Evolutionary conservation across 2,113 vertebrate genomes (phyloP).

Genomic region (Tonatia bakeri): DNA sequence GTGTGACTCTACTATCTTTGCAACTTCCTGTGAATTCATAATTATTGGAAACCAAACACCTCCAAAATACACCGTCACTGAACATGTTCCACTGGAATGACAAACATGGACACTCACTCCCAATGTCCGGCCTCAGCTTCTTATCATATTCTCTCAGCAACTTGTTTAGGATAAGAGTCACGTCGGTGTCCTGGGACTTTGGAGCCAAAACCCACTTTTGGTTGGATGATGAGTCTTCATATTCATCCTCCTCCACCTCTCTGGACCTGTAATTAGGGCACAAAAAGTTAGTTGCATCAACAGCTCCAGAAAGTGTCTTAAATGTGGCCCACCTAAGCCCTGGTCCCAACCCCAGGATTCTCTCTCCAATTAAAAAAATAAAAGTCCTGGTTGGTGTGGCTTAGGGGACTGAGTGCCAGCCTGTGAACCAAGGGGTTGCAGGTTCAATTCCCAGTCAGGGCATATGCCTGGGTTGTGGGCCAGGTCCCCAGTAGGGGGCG

Average conservation of each 20-base stretch:
- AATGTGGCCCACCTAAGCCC: neutral
- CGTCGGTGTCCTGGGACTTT: constrained; percentile 89
- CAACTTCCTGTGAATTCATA: neutral
- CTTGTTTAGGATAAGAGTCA: constrained; percentile 94
- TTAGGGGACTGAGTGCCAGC: too few species aligned
- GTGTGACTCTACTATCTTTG: neutral
- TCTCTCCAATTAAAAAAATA: neutral
- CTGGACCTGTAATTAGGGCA: constrained; percentile 81
- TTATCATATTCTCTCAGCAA: constrained; percentile 94
- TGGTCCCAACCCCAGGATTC: neutral
- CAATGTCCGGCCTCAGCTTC: constrained; percentile 95
- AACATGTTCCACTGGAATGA: neutral
- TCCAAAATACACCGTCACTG: too few species aligned
- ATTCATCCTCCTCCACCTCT: constrained; percentile 88
- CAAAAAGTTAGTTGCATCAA: neutral
- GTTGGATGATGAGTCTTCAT: constrained; percentile 90
- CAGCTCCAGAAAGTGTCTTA: neutral
- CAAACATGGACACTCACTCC: constrained; percentile 84
- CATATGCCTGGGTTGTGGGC: too few species aligned
- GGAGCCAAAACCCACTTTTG: constrained; percentile 91
- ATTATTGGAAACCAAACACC: neutral
- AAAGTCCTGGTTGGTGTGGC: too few species aligned
- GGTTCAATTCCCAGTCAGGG: too few species aligned
- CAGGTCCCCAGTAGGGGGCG: too few species aligned
- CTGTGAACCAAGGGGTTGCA: too few species aligned